Evolutionary conservation across 1,140 invertebrate genomes (phyloP), one percentile per base, ranked within the genome.

Genomic region (Samia ricini): DNA sequence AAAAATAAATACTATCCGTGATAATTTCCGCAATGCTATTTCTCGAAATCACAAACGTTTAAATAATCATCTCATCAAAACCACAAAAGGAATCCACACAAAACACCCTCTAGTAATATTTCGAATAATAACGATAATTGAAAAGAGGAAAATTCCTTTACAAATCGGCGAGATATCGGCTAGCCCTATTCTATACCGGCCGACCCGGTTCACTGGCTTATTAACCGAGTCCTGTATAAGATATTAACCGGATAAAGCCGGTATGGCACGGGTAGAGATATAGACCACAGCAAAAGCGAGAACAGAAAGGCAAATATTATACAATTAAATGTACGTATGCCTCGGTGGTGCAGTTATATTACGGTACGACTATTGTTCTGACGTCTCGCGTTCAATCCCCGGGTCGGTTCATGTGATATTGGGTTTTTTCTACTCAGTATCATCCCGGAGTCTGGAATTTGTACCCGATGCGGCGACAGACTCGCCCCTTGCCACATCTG

Each of bases 211-310:
- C 33, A 42, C 33, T 42, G 33, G 33, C 58, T 57, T 49, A 63
- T 57, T 33, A 56, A 57, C 54, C 36, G 54, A n/a, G 36, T 57
- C 33, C 48, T 42, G 50, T 56, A 29, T 64, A 56, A 60, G 56
- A 65, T 65, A 65, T 65, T 65, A 60, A 65, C 52, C 52, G 63
- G 58, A 65, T 65, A 51, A 64, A 65, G 56, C 58, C 63, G 56
- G 58, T 33, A 65, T 61, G 36, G 24, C 54, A 52, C 33, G 33
- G 33, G n/a, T 15, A 5, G 33, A 42, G 33, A 42, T 42, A 42
- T 42, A 42, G 15, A 42, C 33, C 33, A 42, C 12, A 42, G 33
- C 0, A n/a, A 15, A 42, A 42, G 8, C 0, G 33, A 42, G 15
- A 42, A 42, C 33, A 15, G 33, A 4, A 42, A 15, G 33, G 1